phyloP scores from a whole-genome alignment of 2,113 vertebrate species.

The Dipodomys stephensi region DNA sequence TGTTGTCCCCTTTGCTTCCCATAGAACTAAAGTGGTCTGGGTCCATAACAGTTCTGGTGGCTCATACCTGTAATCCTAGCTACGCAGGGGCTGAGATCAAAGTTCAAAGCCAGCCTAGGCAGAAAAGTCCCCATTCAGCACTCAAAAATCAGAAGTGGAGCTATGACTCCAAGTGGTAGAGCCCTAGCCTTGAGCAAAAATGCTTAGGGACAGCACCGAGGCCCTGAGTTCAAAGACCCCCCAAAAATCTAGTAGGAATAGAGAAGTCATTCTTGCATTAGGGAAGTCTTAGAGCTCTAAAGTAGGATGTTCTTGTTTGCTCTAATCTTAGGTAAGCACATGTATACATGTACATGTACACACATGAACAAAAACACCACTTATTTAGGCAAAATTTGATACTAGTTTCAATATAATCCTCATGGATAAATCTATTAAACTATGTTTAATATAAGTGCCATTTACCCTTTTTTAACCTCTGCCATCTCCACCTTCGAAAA shows the following conservation, averaged over 20 bases:
- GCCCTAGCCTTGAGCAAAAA: too few species aligned
- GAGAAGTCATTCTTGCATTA: constrained; percentile 74
- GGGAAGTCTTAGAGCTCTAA: constrained; percentile 57
- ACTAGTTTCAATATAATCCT: constrained; percentile 38
- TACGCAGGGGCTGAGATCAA: too few species aligned
- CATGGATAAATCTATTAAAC: constrained; percentile 21
- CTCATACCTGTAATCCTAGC: too few species aligned
- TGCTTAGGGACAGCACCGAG: too few species aligned
- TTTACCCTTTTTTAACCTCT: neutral
- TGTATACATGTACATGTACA: neutral
- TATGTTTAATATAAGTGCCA: constrained; percentile 5
- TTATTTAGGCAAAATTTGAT: constrained; percentile 64
- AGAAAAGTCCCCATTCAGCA: too few species aligned
- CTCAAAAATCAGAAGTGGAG: too few species aligned
- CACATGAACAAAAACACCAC: neutral
- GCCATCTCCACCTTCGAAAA: neutral
- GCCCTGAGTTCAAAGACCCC: too few species aligned
- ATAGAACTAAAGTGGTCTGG: constrained; percentile 65
- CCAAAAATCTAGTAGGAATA: constrained; percentile 69
- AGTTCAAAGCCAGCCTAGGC: too few species aligned
- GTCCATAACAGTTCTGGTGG: too few species aligned
- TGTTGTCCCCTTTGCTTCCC: constrained; percentile 28
- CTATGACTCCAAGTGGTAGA: too few species aligned
- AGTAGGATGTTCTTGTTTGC: constrained; percentile 64
- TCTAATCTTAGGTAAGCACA: constrained; percentile 55